Percentiles rank a stretch among this genome's conserved stretches.
Evolutionary conservation across 2,888 invertebrate species (phyloP).

Genomic region (Nymphalis polychloros): DNA sequence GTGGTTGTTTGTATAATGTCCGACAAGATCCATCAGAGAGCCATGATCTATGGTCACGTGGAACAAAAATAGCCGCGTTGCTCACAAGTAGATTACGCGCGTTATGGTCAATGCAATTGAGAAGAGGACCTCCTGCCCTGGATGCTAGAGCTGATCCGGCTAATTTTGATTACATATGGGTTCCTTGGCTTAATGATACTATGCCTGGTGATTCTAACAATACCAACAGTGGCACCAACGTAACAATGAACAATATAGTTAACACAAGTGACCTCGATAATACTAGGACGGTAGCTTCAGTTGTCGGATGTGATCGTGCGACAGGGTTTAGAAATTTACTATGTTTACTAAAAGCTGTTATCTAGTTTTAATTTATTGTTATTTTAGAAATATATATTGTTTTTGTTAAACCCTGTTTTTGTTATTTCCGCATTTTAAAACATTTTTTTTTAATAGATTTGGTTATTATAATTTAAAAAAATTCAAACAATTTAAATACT

Average conservation of each 20-base stretch:
- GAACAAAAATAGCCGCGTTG: conserved; percentile 73
- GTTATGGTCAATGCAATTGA: conserved; percentile 75
- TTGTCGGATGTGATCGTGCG: conserved; percentile 58
- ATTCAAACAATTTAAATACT: no score
- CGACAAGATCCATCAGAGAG: conserved; percentile 90
- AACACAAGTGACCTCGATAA: conserved; percentile 3
- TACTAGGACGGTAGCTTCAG: conserved; percentile 49
- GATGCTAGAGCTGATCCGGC: conserved; percentile 84
- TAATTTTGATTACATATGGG: conserved; percentile 87
- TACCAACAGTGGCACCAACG: conserved; percentile 9
- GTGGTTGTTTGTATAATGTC: conserved; percentile 89
- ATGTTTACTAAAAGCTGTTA: conserved; percentile 65
- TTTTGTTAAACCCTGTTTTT: neutral
- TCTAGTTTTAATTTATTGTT: conserved; percentile 46
- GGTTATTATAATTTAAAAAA: no score
- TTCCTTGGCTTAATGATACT: conserved; percentile 75
- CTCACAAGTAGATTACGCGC: conserved; percentile 67
- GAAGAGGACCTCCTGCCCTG: conserved; percentile 69
- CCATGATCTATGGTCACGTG: conserved; percentile 83
- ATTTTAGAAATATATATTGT: conserved; percentile 27
- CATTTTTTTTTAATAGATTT: neutral
- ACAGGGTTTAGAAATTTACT: conserved; percentile 65
- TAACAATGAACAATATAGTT: conserved; percentile 12
- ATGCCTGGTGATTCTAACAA: conserved; percentile 12
- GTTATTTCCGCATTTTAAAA: neutral